A percentile compares a stretch with the other conserved stretches of the same genome.
Evolutionary conservation across 1,140 invertebrate species (phyloP).

Genomic region (Drosophila pseudoobscura): DNA sequence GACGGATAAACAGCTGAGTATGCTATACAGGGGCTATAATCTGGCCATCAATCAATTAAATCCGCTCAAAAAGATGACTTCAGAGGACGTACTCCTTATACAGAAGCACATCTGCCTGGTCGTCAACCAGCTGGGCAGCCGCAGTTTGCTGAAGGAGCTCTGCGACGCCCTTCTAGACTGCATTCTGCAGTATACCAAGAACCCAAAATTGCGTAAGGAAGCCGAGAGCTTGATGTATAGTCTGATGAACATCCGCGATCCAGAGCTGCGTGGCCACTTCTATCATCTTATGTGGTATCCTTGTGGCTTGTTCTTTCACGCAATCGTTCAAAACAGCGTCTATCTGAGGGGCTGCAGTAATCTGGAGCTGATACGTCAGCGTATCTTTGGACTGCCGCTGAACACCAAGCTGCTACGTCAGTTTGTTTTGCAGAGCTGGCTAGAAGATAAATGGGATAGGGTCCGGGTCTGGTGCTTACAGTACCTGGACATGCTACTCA

Average conservation of each 20-base stretch:
- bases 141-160: conserved; percentile 36
- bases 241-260: conserved; percentile 45
- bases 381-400: conserved; percentile 68
- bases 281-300: conserved; percentile 38
- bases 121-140: conserved; percentile 52
- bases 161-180: conserved; percentile 54
- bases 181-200: conserved; percentile 27
- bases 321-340: conserved; percentile 50
- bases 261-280: conserved; percentile 12
- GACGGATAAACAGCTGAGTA: conserved; percentile 6
- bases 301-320: conserved; percentile 52
- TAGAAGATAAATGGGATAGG: background rate
- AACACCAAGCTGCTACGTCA: conserved; percentile 47
- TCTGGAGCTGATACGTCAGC: conserved; percentile 26
- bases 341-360: conserved; percentile 56
- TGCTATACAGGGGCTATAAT: conserved; percentile 35
- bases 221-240: conserved; percentile 49
- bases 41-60: conserved; percentile 30
- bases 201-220: conserved; percentile 22
- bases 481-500: conserved; percentile 46
- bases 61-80: background rate
- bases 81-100: conserved; percentile 8
- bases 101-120: conserved; percentile 44
- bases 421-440: conserved; percentile 41
- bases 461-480: conserved; percentile 49